Evolutionary conservation across 2,888 invertebrate species (phyloP).

Genomic region (Nesidiocoris tenuis): DNA sequence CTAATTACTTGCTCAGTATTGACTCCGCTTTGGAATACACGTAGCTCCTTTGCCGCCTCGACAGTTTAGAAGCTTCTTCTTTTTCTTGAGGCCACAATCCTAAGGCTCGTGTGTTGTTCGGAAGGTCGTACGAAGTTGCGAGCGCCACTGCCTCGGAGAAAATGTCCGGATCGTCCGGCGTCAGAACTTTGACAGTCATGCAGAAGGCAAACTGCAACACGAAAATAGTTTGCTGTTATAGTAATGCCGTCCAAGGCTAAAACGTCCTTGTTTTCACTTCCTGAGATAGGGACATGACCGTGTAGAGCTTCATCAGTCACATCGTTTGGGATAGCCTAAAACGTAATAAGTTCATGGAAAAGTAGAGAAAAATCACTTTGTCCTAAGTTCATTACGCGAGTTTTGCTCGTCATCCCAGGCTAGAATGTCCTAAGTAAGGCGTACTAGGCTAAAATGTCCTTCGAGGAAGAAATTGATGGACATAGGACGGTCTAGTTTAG

Average conservation of each 20-base stretch:
- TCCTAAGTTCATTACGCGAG: too few species aligned
- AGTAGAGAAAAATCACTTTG: too few species aligned
- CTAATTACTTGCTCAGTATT: conserved; percentile 46
- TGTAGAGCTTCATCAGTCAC: neutral
- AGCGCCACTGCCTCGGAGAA: conserved; percentile 48
- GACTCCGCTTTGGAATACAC: conserved; percentile 47
- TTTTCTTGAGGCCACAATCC: conserved; percentile 26
- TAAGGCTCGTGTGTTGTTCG: conserved; percentile 41
- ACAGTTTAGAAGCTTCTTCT: conserved; percentile 2
- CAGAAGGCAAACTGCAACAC: conserved; percentile 48
- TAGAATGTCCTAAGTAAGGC: too few species aligned
- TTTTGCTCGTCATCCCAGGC: too few species aligned
- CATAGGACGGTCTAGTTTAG: too few species aligned
- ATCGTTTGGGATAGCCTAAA: neutral
- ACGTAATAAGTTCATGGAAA: neutral
- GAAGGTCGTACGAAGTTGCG: conserved; percentile 48
- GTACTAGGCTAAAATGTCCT: too few species aligned
- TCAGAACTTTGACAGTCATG: conserved; percentile 48
- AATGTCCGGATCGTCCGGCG: conserved; percentile 46
- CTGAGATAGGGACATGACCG: neutral
- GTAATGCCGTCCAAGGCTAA: too few species aligned
- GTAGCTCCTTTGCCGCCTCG: conserved; percentile 42
- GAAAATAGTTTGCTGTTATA: too few species aligned
- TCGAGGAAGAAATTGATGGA: too few species aligned
- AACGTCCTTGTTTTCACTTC: neutral